Evolutionary conservation across 1,140 invertebrate genomes (phyloP), one percentile per base, ranked within the genome.

Genomic region (Copidosoma floridanum): DNA sequence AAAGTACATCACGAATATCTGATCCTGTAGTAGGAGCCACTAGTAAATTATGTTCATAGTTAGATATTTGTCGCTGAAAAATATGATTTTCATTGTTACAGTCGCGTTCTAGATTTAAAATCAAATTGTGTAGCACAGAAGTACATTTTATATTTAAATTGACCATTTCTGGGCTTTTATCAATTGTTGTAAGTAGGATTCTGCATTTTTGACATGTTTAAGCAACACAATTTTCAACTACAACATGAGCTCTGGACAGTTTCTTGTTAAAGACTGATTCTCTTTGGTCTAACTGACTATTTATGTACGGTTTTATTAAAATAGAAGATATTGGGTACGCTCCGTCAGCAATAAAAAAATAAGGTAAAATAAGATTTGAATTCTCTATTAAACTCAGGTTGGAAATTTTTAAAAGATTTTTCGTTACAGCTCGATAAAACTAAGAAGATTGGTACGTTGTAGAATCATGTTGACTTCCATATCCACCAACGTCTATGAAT

Each of bases 401-500:
- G 10, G 48, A 18, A 20, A 51, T 20, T 20, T 51, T 23, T 14
- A 35, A 14, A 12, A 14, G 12, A 0, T 51, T 32, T 1, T 35
- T 1, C 1, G 37, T 35, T 2, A 51, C 8, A 8, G 48, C 48
- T 10, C 23, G 32, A 21, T 23, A 20, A 10, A 51, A 11, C 10
- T 51, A 20, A 37, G 48, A 51, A 21, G 16, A 16, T 11, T 35
- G 8, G 21, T 35, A 51, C 7, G 32, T 51, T 29, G 63, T 67
- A 26, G 71, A 71, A 65, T 82, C 78, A 24, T 73, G 66, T 64
- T 77, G 67, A 56, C 67, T 76, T 10, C 78, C 79, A 61, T 75
- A 76, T 3, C 72, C 67, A 35, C 80, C 79, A 11, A 83, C 71
- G 64, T 83, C 75, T 37, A 82, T 65, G 44, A 60, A 65, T 23